Evolutionary conservation across 2,113 vertebrate genomes (phyloP).

Genomic region (Gnathonemus longibarbis): DNA sequence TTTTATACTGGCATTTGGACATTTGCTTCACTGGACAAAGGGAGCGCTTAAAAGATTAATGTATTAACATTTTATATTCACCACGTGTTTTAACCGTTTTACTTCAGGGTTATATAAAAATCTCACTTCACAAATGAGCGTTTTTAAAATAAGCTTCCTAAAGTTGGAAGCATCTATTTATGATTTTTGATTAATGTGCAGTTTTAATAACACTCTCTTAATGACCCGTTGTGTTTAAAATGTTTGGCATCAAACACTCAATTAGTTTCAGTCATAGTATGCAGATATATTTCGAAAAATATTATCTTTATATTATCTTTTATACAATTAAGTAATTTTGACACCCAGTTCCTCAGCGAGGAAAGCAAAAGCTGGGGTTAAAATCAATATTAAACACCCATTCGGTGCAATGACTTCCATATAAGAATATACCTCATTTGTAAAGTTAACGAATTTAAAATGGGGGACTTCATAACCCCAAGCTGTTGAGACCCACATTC

Average conservation of each 20-base stretch:
- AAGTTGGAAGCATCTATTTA: background rate
- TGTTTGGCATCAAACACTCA: background rate
- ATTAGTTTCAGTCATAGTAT: background rate
- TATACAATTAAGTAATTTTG: background rate
- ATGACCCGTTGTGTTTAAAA: background rate
- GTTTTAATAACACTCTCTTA: background rate
- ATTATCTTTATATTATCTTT: too few species aligned
- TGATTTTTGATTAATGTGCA: background rate
- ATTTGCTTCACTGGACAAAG: conserved; percentile 1
- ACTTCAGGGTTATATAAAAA: background rate
- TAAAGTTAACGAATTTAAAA: background rate
- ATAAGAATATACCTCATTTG: background rate
- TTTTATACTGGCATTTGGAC: background rate
- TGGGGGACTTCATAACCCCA: background rate
- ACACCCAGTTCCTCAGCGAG: background rate
- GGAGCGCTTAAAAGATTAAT: conserved; percentile 1
- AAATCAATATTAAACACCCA: background rate
- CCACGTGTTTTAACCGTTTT: background rate
- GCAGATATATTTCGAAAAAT: background rate
- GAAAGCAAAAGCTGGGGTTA: background rate
- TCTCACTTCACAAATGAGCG: background rate
- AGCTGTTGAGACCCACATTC: background rate
- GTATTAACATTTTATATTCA: conserved; percentile 1
- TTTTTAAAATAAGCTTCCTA: background rate
- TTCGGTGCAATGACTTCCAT: background rate